Evolutionary conservation across 2,113 vertebrate genomes (phyloP), one percentile per base, ranked within the genome.

Genomic region (Xenus cinereus): DNA sequence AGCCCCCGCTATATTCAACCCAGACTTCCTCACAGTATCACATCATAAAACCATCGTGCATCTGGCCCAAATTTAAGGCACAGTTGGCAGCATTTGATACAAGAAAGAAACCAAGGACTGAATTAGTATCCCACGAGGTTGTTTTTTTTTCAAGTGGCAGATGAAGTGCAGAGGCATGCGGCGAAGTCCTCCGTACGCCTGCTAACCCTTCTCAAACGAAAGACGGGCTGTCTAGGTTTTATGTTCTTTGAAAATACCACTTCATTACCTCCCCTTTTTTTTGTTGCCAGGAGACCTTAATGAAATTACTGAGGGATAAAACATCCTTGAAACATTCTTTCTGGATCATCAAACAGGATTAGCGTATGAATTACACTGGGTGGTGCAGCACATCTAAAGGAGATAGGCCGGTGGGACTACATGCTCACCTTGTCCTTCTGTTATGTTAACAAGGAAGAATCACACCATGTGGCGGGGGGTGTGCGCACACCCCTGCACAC

Each of bases 71-170:
- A 97, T 97, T 96, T 95, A 93, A 96, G 97, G 95, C 97, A 96
- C 96, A 95, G 95, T 97, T 98, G 97, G 97, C 63, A 74, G 93
- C 90, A 96, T 97, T 96, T 96, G 97, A 97, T 97, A 97, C 63
- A 91, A 97, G 94, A 96, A 97, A 97, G 96, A 98, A 98, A 97
- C 96, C 97, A 95, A 97, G 92, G 93, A 93, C 97, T 86, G 90
- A 97, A 97, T 98, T 97, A 98, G 97, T 72, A 97, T 96, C 95
- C 97, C 97, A 95, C 64, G 45, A 87, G 79, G 94, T 68, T 96
- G 86, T 3, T 26, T 7, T 85, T 97, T 96, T 96, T 96, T 81
- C 93, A 94, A 87, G n/a, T 94, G 48, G 45, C 77, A 97, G 97
- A 97, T 79, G 93, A 93, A 97, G 80, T 93, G 82, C 88, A 96